phyloP scores from a whole-genome alignment of 1,140 invertebrate genomes.

The Rhopalosiphum padi region DNA sequence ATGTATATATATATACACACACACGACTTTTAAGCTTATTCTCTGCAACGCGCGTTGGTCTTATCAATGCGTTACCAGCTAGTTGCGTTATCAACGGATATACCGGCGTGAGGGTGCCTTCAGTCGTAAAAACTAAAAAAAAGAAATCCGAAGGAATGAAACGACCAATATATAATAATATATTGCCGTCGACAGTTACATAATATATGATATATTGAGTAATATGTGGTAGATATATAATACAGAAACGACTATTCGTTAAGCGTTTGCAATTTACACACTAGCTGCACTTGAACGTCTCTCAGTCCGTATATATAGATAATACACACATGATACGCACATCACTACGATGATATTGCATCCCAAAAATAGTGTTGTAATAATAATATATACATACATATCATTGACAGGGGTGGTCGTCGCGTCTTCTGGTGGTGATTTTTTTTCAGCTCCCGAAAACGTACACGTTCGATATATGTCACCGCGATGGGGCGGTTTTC shows the following conservation, averaged over 20 bases:
- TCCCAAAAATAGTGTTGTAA: background rate
- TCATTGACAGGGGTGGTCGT: background rate
- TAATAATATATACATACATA: background rate
- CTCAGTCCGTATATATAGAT: background rate
- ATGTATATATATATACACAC: background rate
- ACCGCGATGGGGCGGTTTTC: background rate
- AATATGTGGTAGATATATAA: no score
- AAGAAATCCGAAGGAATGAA: background rate
- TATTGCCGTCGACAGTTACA: conserved; percentile 39
- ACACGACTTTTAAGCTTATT: background rate
- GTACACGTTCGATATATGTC: background rate
- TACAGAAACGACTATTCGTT: background rate
- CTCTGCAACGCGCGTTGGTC: background rate
- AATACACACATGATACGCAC: no score
- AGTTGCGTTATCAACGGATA: conserved; percentile 3
- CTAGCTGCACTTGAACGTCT: no score
- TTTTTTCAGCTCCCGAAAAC: background rate
- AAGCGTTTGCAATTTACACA: background rate
- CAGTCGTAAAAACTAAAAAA: background rate
- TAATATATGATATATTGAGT: no score
- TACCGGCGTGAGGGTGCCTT: background rate
- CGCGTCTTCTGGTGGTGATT: conserved; percentile 21
- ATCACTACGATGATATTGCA: background rate
- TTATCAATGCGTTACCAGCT: conserved; percentile 50
- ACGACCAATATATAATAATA: background rate